These are phyloP conservation scores for Campoletis raptor DNA, from an alignment of 2,888 invertebrate genomes.

Conservation along the genomic window DNA sequence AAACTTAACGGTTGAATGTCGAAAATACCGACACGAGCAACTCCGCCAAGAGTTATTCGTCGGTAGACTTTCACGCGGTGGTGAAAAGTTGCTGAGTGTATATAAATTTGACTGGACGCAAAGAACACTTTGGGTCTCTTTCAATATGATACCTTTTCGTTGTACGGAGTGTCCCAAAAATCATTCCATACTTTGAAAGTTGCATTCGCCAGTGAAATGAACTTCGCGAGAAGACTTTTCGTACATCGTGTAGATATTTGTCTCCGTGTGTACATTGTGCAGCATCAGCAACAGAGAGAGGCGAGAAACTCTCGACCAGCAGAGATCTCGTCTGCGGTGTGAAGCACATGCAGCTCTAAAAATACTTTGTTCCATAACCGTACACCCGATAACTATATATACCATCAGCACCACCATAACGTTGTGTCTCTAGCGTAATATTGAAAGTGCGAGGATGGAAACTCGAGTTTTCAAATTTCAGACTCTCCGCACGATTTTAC, in stretches of 20 bases:
- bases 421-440: slow-evolving; percentile 32
- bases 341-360: slow-evolving; percentile 60
- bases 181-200: background rate
- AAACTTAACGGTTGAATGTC: slow-evolving; percentile 4
- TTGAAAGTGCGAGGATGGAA: slow-evolving; percentile 11
- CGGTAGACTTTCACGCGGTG: slow-evolving; percentile 13
- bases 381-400: slow-evolving; percentile 44
- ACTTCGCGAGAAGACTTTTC: background rate
- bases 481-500: background rate
- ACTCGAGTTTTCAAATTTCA: slow-evolving; percentile 12
- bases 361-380: slow-evolving; percentile 67
- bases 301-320: slow-evolving; percentile 19
- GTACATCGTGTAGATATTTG: background rate
- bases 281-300: background rate
- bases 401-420: slow-evolving; percentile 36
- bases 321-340: slow-evolving; percentile 44
- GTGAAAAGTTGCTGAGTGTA: background rate
- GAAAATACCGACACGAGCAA: slow-evolving; percentile 22
- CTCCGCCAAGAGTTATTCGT: slow-evolving; percentile 5
- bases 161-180: slow-evolving; percentile 4
- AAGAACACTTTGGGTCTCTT: slow-evolving; percentile 42
- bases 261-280: background rate
- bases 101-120: slow-evolving; percentile 57
- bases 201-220: slow-evolving; percentile 1
- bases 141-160: slow-evolving; percentile 37